Conservation (phyloP, 2,113 vertebrate species). For the Otolemur garnettii region DNA sequence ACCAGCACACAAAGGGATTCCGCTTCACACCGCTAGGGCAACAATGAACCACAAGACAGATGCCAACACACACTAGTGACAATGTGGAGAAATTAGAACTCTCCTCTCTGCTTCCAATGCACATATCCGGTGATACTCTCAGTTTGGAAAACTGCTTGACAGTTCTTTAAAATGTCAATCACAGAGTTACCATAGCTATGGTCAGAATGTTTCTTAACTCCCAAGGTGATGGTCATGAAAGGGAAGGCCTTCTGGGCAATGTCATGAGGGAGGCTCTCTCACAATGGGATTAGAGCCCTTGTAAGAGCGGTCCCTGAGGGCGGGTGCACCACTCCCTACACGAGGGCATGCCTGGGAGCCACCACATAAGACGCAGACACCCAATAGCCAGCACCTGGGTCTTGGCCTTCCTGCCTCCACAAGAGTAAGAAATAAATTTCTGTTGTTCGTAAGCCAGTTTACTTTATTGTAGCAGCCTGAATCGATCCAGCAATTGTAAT, state of each 20-base stretch:
- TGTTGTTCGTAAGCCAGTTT: neutral
- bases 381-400: neutral
- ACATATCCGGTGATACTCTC: too few species aligned
- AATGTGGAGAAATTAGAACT: neutral
- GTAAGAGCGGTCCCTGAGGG: neutral
- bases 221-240: neutral
- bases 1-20: neutral
- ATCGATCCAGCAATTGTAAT: neutral
- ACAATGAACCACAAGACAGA: neutral
- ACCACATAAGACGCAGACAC: neutral
- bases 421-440: neutral
- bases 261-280: neutral
- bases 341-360: neutral
- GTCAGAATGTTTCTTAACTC: neutral
- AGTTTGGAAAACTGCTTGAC: neutral
- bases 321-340: too few species aligned
- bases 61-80: neutral
- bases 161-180: neutral
- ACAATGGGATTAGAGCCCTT: neutral
- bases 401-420: neutral
- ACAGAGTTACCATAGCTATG: neutral
- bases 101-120: neutral
- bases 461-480: neutral
- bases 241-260: neutral
- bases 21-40: neutral